Evolutionary conservation across 2,113 vertebrate genomes (phyloP).

Genomic region (Mesoclemmys tuberculata): DNA sequence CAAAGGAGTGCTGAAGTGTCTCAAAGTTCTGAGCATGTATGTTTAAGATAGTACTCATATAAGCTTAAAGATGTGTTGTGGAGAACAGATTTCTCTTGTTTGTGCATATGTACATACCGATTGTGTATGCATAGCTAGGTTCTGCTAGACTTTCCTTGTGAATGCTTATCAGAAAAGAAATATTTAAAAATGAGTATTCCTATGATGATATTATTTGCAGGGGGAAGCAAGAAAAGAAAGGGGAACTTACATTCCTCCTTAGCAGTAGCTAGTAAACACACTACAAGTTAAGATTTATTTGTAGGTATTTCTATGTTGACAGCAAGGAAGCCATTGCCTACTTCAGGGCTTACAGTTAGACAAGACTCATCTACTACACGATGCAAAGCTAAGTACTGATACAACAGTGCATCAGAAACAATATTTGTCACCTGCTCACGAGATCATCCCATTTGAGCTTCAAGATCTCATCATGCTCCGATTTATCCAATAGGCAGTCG

Average conservation of each 20-base stretch:
- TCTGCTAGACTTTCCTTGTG: not conserved
- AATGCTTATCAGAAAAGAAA: not conserved
- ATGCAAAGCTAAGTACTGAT: not conserved
- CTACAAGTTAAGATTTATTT: not conserved
- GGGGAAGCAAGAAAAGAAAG: not conserved
- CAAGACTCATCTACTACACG: not conserved
- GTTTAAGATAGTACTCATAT: not conserved
- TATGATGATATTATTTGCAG: not conserved
- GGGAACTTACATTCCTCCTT: not conserved
- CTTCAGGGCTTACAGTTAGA: not conserved
- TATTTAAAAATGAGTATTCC: not conserved
- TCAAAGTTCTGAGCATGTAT: not conserved
- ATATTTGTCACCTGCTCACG: slow-evolving; percentile 85
- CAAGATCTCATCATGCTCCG: slow-evolving; percentile 85
- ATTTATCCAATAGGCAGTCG: slow-evolving; percentile 93
- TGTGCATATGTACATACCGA: accelerated
- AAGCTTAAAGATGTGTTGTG: too few relatives aligned
- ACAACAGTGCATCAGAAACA: not conserved
- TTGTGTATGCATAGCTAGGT: not conserved
- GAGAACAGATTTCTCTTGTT: not conserved
- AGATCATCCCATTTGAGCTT: slow-evolving; percentile 93
- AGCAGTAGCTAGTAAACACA: not conserved
- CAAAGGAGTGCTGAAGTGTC: not conserved
- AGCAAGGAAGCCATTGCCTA: not conserved
- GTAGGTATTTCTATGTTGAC: not conserved